phyloP scores from a whole-genome alignment of 2,113 vertebrate genomes.

The Lasiurus borealis region DNA sequence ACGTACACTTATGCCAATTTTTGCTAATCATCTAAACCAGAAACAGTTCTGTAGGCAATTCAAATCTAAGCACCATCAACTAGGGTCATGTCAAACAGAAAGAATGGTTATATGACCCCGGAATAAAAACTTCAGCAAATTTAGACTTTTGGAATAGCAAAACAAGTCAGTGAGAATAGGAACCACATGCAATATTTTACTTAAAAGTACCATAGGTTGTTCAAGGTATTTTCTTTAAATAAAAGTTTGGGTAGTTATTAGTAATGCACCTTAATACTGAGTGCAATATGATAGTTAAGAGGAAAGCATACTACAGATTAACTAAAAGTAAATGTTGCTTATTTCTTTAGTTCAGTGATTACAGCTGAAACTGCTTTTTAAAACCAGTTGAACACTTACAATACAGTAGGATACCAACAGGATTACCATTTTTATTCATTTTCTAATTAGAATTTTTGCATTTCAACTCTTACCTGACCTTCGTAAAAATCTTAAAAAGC shows the following conservation, averaged over 20 bases:
- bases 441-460: conserved; percentile 64
- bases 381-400: conserved; percentile 60
- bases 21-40: conserved; percentile 51
- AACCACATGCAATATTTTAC: conserved; percentile 30
- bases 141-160: conserved; percentile 50
- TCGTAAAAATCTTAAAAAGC: conserved; percentile 83
- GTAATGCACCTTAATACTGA: conserved; percentile 45
- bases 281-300: conserved; percentile 56
- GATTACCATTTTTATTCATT: conserved; percentile 61
- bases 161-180: conserved; percentile 50
- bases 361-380: conserved; percentile 77
- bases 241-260: conserved; percentile 18
- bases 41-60: conserved; percentile 62
- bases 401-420: neutral
- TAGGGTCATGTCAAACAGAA: conserved; percentile 8
- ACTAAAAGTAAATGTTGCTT: conserved; percentile 70
- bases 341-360: conserved; percentile 83
- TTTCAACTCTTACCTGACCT: conserved; percentile 67
- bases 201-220: conserved; percentile 40
- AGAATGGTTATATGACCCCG: neutral
- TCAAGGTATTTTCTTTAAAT: conserved; percentile 27
- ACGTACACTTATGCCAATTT: conserved; percentile 56
- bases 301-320: conserved; percentile 74
- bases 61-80: conserved; percentile 59
- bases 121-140: conserved; percentile 49